A percentile compares a stretch with the other conserved stretches of the same genome.
These are phyloP conservation scores for Myotis planiceps DNA, from an alignment of 2,797 vertebrate species.

Conservation along the genomic window DNA sequence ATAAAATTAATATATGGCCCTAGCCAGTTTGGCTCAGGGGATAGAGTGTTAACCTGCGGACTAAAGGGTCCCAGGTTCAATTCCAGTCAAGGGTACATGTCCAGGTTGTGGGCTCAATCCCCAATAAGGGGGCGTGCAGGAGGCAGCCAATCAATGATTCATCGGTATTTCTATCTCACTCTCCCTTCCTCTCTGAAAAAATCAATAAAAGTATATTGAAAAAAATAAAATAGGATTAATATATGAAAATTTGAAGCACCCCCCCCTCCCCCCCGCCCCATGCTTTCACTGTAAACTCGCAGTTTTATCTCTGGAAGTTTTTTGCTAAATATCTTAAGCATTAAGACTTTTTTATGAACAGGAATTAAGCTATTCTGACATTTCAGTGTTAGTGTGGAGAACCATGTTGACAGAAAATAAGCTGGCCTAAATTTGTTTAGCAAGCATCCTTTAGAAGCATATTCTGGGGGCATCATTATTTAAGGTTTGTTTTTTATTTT, in stretches of 20 bases:
- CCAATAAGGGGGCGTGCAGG: no score
- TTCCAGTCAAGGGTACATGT: no score
- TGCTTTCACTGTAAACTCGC: neutral
- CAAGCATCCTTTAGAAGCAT: neutral
- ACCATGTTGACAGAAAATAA: neutral
- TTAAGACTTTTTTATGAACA: neutral
- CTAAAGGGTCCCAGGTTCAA: no score
- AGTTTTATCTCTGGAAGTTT: neutral
- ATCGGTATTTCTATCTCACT: no score
- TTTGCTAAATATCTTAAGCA: neutral
- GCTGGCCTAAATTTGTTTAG: neutral
- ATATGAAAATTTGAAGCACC: no score
- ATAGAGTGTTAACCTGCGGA: no score
- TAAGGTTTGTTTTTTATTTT: neutral
- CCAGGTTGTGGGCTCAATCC: no score
- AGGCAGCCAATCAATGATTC: no score
- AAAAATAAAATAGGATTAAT: no score
- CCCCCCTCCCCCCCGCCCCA: rapidly evolving
- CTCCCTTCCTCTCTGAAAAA: no score
- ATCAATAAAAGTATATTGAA: no score
- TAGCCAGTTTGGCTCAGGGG: no score
- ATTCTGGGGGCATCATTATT: neutral
- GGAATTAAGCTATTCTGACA: neutral
- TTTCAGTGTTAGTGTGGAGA: neutral
- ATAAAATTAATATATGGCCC: neutral